Evolutionary conservation across 2,113 vertebrate species (phyloP).

Genomic region (Otocyon megalotis): DNA sequence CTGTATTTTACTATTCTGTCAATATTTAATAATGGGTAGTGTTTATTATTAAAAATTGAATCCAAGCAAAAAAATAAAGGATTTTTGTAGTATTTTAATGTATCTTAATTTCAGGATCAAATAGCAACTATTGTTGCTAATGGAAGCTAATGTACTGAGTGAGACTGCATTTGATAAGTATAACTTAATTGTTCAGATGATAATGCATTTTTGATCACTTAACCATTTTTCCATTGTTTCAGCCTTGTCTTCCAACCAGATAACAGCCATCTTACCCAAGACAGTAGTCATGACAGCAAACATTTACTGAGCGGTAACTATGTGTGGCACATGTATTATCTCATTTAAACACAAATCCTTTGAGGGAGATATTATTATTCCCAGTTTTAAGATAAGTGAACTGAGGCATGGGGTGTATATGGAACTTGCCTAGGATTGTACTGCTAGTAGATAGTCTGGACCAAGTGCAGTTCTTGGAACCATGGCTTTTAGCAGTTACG

Average conservation of each 20-base stretch:
- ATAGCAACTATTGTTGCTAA: neutral
- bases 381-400: neutral
- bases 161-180: neutral
- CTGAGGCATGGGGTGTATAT: neutral
- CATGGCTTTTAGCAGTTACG: neutral
- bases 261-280: neutral
- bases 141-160: neutral
- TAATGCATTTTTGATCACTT: neutral
- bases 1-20: neutral
- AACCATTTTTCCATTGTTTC: neutral
- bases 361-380: neutral
- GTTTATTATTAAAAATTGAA: conserved; percentile 35
- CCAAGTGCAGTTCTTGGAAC: neutral
- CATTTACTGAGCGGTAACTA: neutral
- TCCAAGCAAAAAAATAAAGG: neutral
- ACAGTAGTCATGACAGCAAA: neutral
- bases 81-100: neutral
- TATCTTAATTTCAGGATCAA: neutral
- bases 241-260: neutral
- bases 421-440: no score
- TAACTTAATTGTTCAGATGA: neutral
- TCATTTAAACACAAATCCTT: neutral
- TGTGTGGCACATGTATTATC: neutral
- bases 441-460: neutral
- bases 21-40: neutral